Conservation (phyloP, 1,140 invertebrate genomes). For the Chrysopa pallens region DNA sequence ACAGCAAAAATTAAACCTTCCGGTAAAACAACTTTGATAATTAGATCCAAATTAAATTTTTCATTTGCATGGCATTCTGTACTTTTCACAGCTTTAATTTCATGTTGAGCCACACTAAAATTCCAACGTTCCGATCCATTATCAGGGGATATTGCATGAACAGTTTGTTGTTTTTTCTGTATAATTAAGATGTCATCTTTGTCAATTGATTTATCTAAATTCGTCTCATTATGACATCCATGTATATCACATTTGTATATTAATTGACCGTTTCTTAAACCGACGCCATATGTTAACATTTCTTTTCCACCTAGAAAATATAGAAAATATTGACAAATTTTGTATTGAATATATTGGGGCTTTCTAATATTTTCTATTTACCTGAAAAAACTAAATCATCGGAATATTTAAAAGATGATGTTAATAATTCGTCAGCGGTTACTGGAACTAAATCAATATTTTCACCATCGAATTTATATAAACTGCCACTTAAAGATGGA, state of each 20-base stretch:
- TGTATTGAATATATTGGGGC: no score
- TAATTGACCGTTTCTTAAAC: conserved; percentile 52
- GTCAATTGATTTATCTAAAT: conserved; percentile 16
- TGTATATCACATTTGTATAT: conserved; percentile 58
- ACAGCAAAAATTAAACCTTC: conserved; percentile 54
- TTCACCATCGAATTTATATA: conserved; percentile 83
- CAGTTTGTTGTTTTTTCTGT: conserved; percentile 63
- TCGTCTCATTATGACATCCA: conserved; percentile 46
- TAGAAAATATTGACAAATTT: no score
- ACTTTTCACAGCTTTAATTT: conserved; percentile 40
- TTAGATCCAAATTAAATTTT: conserved; percentile 27
- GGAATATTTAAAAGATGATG: conserved; percentile 65
- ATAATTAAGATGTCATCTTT: conserved; percentile 56
- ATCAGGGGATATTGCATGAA: conserved; percentile 68
- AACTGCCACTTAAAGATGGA: conserved; percentile 72
- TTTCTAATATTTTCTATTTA: conserved; percentile 19
- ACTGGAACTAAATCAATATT: conserved; percentile 73
- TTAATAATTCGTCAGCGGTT: conserved; percentile 65
- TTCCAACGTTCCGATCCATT: conserved; percentile 84
- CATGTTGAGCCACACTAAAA: conserved; percentile 81
- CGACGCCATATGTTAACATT: conserved; percentile 49
- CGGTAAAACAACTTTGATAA: conserved; percentile 47
- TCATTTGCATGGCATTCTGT: conserved; percentile 14
- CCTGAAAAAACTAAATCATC: conserved; percentile 79
- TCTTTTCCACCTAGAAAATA: conserved; percentile 37